These are phyloP conservation scores for Drosophila teissieri DNA, from an alignment of 1,140 invertebrate species.

Conservation along the genomic window DNA sequence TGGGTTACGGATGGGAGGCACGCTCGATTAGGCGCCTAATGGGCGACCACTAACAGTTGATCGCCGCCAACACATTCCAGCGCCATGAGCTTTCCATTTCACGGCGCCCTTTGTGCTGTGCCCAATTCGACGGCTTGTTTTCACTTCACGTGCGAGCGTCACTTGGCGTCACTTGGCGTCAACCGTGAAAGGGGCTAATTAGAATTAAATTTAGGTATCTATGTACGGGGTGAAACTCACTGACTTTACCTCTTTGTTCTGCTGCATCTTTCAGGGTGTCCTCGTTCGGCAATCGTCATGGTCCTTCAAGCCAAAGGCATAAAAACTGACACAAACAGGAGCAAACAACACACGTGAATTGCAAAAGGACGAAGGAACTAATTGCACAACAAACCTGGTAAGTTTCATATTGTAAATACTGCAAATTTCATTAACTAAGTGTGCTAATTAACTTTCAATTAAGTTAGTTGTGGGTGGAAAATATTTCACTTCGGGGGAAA, in stretches of 20 bases:
- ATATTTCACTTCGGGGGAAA: too few relatives aligned
- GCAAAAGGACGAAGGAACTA: neutral
- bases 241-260: neutral
- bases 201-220: neutral
- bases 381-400: neutral
- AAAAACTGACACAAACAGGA: neutral
- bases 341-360: neutral
- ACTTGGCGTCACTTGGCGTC: too few relatives aligned
- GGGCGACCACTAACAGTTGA: constrained; percentile 58
- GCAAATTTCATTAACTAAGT: neutral
- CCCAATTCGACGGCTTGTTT: neutral
- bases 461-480: neutral
- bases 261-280: constrained; percentile 8
- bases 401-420: neutral
- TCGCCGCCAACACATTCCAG: constrained; percentile 10
- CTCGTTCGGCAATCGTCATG: neutral
- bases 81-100: constrained; percentile 4
- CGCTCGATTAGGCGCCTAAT: constrained; percentile 68
- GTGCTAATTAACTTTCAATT: neutral
- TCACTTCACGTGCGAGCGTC: neutral
- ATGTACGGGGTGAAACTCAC: neutral
- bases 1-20: neutral
- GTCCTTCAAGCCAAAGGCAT: neutral
- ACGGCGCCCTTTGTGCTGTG: neutral
- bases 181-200: neutral